Conservation (phyloP, 2,113 vertebrate genomes). For the Sardina pilchardus region DNA sequence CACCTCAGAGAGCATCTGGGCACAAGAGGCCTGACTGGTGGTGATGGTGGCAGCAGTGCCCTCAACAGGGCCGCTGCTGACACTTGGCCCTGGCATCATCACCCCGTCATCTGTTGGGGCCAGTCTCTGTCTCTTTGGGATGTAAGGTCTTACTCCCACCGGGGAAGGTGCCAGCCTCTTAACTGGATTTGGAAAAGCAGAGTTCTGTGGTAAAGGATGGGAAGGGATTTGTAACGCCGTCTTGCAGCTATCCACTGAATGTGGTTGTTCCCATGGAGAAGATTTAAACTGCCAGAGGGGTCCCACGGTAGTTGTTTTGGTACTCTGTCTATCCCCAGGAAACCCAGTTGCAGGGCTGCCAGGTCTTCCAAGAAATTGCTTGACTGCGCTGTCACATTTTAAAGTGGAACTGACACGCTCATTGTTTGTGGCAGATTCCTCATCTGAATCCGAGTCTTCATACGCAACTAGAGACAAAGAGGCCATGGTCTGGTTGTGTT, state of each 20-base stretch:
- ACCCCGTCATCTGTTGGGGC: conserved; percentile 31
- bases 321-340: not conserved
- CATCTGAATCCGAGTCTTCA: conserved; percentile 82
- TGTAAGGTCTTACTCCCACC: conserved; percentile 78
- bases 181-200: not conserved
- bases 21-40: conserved; percentile 35
- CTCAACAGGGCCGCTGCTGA: not conserved
- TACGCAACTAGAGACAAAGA: conserved; percentile 89
- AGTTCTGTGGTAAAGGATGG: not conserved
- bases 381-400: not conserved
- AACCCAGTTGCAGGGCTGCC: not conserved
- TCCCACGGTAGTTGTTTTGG: not conserved
- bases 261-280: not conserved
- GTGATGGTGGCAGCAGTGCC: not conserved
- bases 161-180: conserved; percentile 56
- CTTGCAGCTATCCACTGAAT: not conserved
- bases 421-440: not conserved
- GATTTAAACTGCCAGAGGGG: not conserved
- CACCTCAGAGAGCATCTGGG: conserved; percentile 61
- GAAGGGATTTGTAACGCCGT: not conserved
- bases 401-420: not conserved
- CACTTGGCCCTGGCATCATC: not conserved
- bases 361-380: conserved; percentile 2
- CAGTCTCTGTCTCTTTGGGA: conserved; percentile 82
- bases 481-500: conserved; percentile 68